Evolutionary conservation across 1,140 invertebrate species (phyloP), one percentile per base, ranked within the genome.

Genomic region (Lycorma delicatula): DNA sequence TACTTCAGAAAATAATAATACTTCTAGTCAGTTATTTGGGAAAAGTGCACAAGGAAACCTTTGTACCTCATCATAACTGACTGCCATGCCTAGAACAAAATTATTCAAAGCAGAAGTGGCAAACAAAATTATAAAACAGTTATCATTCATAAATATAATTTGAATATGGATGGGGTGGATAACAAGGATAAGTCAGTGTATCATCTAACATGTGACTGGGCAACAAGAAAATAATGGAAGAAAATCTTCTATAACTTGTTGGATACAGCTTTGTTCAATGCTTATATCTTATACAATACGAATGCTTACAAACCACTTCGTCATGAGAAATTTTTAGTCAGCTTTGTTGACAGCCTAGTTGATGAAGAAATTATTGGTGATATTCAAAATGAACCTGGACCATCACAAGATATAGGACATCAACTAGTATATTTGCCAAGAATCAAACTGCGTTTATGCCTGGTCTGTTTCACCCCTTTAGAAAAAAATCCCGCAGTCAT

Each of bases 21-120:
- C 13, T 44, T 56, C 13, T 26, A 47, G 34, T 36, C 47, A 20
- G 55, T 41, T 16, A 49, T 49, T 36, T 49, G 49, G 22, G 22
- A 57, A 50, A 49, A 57, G n/a, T 34, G 26, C 16, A 48, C 44
- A 13, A 49, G 46, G 25, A 57, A 57, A 50, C 55, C 55, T 2
- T 41, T 57, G 27, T 57, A 49, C 34, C 55, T 57, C 18, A 20
- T 49, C 13, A 48, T 44, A 20, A 56, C 46, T 1, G 41, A 26
- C 18, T 56, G 41, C 18, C 54, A 47, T 25, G 54, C 44, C 3
- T 26, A 56, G 29, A 29, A 56, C 23, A 28, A 12, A 56, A 22
- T 28, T n/a, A 49, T 49, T 16, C 18, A 12, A 12, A 56, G 54
- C 31, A 18, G 54, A 12, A 56, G 26, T 12, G 54, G 54, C 13